A percentile compares a stretch with the other conserved stretches of the same genome.
Evolutionary conservation across 2,888 invertebrate genomes (phyloP).

Genomic region (Volucella bombylans): DNA sequence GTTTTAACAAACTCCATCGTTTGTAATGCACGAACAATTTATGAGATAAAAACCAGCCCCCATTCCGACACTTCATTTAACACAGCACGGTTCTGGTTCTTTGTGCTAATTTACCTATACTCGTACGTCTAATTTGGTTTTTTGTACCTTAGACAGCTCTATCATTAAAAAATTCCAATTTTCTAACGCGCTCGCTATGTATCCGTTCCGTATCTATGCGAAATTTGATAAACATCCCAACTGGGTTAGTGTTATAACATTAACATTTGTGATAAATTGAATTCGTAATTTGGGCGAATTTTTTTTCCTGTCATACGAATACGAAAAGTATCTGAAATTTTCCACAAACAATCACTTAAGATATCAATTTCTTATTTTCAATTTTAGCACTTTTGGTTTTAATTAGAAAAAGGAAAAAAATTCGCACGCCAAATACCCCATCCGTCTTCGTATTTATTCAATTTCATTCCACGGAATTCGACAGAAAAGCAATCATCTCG

Average conservation of each 20-base stretch:
- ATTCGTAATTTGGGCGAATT: background rate
- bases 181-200: background rate
- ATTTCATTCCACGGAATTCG: background rate
- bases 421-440: background rate
- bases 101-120: slow-evolving; percentile 30
- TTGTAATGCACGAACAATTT: background rate
- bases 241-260: slow-evolving; percentile 26
- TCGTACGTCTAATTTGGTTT: slow-evolving; percentile 32
- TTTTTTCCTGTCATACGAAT: slow-evolving; percentile 1
- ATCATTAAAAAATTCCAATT: slow-evolving; percentile 11
- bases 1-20: background rate
- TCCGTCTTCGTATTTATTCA: background rate
- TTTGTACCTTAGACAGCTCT: slow-evolving; percentile 4
- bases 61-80: background rate
- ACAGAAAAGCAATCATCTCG: slow-evolving; percentile 26
- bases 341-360: background rate
- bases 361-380: slow-evolving; percentile 14
- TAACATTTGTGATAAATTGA: slow-evolving; percentile 11
- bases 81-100: background rate
- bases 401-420: background rate
- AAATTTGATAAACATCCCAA: slow-evolving; percentile 41
- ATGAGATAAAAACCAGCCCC: slow-evolving; percentile 4
- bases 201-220: slow-evolving; percentile 9
- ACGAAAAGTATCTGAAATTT: slow-evolving; percentile 2
- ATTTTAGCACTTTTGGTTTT: slow-evolving; percentile 14